Percentiles rank a stretch among this genome's conserved stretches.
Conservation (phyloP, 2,113 vertebrate species). For the Peromyscus californicus region DNA sequence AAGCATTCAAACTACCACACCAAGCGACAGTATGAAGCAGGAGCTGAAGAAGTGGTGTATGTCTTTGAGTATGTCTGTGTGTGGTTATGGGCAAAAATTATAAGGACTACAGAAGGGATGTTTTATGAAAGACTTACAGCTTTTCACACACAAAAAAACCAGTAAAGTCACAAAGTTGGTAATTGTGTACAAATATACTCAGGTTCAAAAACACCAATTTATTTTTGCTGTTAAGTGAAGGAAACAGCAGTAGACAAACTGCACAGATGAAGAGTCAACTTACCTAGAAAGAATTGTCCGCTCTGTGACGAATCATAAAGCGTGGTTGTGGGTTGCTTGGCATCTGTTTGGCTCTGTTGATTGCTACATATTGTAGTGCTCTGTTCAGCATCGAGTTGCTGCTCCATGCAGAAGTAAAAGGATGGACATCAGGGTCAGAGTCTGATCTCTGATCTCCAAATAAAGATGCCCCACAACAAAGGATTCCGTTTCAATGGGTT, state of each 20-base stretch:
- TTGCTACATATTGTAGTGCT: too few relatives aligned
- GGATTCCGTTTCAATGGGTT: not conserved
- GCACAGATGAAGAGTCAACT: constrained; percentile 42
- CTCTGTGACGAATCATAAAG: constrained; percentile 62
- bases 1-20: not conserved
- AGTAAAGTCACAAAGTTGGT: constrained; percentile 43
- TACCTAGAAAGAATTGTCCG: constrained; percentile 44
- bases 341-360: not conserved
- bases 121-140: constrained; percentile 34
- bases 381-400: not conserved
- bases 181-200: not conserved
- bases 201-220: constrained; percentile 56
- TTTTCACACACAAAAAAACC: constrained; percentile 11
- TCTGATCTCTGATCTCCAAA: constrained; percentile 2
- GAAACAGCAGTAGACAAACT: constrained; percentile 24
- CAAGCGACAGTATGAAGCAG: not conserved
- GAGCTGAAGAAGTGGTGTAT: not conserved
- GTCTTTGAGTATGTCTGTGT: not conserved
- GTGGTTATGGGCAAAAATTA: not conserved
- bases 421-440: not conserved
- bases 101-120: not conserved
- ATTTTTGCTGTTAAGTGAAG: constrained; percentile 44
- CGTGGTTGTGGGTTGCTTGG: not conserved
- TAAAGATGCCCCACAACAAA: not conserved
- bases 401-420: not conserved